phyloP scores from a whole-genome alignment of 2,888 invertebrate species.

The Carterocephalus palaemon region DNA sequence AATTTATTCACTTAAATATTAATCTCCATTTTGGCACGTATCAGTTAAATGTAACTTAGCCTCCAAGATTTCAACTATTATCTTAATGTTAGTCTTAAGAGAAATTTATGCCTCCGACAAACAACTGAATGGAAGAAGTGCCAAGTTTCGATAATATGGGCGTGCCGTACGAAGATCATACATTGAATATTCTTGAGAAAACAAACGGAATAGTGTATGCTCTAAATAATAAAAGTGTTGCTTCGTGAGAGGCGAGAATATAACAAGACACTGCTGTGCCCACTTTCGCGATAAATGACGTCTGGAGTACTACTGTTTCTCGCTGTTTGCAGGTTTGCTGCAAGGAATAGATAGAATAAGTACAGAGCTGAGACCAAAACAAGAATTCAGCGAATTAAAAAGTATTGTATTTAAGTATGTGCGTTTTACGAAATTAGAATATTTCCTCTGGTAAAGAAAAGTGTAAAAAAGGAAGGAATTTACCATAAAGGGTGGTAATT shows the following conservation, averaged over 20 bases:
- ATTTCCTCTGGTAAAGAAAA: no score
- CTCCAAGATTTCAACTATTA: constrained; percentile 7
- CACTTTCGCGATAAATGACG: constrained; percentile 33
- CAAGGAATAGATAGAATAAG: no score
- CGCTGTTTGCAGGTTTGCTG: no score
- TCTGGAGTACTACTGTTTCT: constrained; percentile 24
- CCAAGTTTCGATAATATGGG: constrained; percentile 36
- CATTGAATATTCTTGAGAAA: constrained; percentile 26
- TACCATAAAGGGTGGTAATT: no score
- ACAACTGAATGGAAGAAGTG: constrained; percentile 18
- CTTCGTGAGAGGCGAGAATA: constrained; percentile 41
- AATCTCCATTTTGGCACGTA: constrained; percentile 12
- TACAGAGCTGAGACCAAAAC: no score
- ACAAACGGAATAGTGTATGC: constrained; percentile 41
- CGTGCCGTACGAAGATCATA: constrained; percentile 41
- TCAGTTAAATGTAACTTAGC: not conserved
- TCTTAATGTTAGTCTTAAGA: constrained; percentile 12
- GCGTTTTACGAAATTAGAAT: no score
- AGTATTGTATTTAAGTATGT: no score
- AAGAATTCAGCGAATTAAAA: no score
- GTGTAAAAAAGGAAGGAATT: no score
- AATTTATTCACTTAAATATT: constrained; percentile 8
- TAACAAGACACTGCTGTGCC: constrained; percentile 43
- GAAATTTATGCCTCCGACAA: constrained; percentile 13
- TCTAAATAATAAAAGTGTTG: constrained; percentile 61